phyloP scores from a whole-genome alignment of 2,888 invertebrate genomes.

The Erebia palarica region DNA sequence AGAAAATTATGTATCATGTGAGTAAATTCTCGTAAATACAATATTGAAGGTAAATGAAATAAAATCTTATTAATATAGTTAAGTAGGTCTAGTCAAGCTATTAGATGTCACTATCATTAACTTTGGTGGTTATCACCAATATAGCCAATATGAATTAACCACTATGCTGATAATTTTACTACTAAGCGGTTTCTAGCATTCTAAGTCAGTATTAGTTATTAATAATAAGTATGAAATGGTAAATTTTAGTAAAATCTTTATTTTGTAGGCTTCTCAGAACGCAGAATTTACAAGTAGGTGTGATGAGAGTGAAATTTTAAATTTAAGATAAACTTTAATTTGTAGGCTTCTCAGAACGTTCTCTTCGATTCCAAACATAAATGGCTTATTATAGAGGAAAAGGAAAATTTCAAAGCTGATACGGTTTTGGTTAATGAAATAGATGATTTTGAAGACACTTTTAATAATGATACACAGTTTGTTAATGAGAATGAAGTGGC shows the following conservation, averaged over 20 bases:
- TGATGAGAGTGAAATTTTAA: too few relatives aligned
- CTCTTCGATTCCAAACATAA: constrained; percentile 51
- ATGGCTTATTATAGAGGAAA: constrained; percentile 54
- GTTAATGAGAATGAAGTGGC: constrained; percentile 9
- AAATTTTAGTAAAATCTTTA: too few relatives aligned
- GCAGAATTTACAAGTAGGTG: constrained; percentile 14
- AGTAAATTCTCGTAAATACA: constrained; percentile 39
- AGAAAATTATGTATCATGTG: constrained; percentile 51
- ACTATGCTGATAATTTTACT: too few relatives aligned
- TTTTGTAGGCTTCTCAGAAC: constrained; percentile 59
- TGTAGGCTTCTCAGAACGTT: constrained; percentile 59
- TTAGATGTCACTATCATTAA: too few relatives aligned
- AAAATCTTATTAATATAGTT: too few relatives aligned
- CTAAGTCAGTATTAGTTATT: too few relatives aligned
- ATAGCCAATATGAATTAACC: too few relatives aligned
- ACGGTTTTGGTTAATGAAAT: background rate
- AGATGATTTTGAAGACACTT: constrained; percentile 1
- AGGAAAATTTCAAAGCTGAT: background rate
- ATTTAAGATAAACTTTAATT: constrained; percentile 20
- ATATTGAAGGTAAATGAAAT: too few relatives aligned
- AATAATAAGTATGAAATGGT: too few relatives aligned
- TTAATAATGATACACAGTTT: background rate
- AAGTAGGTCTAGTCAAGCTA: too few relatives aligned
- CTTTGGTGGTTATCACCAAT: too few relatives aligned
- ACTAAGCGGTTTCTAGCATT: too few relatives aligned